Percentiles rank a stretch among this genome's conserved stretches.
Evolutionary conservation across 1,140 invertebrate species (phyloP).

Genomic region (Euura lappo): DNA sequence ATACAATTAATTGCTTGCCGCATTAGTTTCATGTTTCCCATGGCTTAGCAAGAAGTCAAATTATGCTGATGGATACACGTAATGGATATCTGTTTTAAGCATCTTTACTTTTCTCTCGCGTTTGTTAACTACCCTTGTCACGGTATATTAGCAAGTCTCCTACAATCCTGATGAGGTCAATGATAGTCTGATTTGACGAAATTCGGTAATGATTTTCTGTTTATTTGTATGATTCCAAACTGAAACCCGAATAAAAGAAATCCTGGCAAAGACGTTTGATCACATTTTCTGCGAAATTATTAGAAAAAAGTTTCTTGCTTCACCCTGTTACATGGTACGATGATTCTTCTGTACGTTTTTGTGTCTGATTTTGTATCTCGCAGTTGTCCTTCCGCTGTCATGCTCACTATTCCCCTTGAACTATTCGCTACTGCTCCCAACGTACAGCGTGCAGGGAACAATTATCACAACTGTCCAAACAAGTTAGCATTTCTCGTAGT

Average conservation of each 20-base stretch:
- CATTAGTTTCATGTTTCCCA: conserved; percentile 7
- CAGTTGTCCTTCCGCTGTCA: neutral
- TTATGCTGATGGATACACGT: neutral
- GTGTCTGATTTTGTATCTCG: neutral
- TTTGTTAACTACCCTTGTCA: too few relatives aligned
- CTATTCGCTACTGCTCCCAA: neutral
- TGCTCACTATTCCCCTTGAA: neutral
- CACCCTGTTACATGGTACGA: too few relatives aligned
- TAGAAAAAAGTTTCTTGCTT: too few relatives aligned
- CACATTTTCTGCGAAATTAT: too few relatives aligned
- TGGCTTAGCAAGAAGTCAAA: neutral
- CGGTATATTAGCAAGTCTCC: too few relatives aligned
- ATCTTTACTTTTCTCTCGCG: neutral
- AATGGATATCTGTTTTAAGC: neutral
- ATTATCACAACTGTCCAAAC: neutral
- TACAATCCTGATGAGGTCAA: too few relatives aligned
- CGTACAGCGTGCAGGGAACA: neutral
- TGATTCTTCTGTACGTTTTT: neutral
- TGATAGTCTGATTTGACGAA: too few relatives aligned
- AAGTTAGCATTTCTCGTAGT: neutral
- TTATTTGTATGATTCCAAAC: too few relatives aligned
- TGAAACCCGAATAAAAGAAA: too few relatives aligned
- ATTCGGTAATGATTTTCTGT: too few relatives aligned
- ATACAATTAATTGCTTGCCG: conserved; percentile 7
- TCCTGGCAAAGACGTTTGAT: too few relatives aligned